Evolutionary conservation across 1,140 invertebrate genomes (phyloP), one percentile per base, ranked within the genome.

Genomic region (Cydia amplana): DNA sequence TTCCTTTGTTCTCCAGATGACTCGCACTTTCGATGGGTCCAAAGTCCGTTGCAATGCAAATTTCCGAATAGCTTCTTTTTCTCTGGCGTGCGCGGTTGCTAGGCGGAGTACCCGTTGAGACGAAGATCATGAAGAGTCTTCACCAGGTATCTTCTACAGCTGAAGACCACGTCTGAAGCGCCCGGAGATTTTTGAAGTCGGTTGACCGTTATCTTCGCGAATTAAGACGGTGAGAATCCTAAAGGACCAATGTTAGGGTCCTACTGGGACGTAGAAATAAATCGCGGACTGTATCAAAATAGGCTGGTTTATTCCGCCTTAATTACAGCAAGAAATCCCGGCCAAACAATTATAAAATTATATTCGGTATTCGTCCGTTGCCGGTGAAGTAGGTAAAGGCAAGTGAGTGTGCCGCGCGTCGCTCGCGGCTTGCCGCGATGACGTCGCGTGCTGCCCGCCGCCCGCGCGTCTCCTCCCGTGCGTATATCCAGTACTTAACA

Each of bases 261-360:
- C 51, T 55, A 55, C 51, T 6, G 51, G 32, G 51, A 55, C 51
- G 51, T 49, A 55, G 4, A 55, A 55, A 55, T 55, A 18, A 55
- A 55, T 9, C 9, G 51, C 16, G 51, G n/a, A 55, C 51, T 55
- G 51, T 55, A 55, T 49, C 0, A 18, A 55, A n/a, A 55, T 55
- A 55, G 51, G 51, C 51, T 55, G 51, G 51, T 55, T 55, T 55
- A 55, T 55, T 55, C 51, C 51, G 51, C 51, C 51, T 55, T 55
- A 55, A 55, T 18, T 18, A 55, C 51, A 55, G 2, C 0, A 0
- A 16, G n/a, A 55, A 55, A 18, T 40, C 51, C 51, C 51, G 51
- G 51, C 51, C n/a, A 55, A 55, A 55, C 16, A 55, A 55, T 55
- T 18, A 55, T 18, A n/a, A 55, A 55, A 55, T 18, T 9, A 14